These are phyloP conservation scores for Amblyornis subalaris DNA, from an alignment of 2,113 vertebrate species.

Conservation along the genomic window DNA sequence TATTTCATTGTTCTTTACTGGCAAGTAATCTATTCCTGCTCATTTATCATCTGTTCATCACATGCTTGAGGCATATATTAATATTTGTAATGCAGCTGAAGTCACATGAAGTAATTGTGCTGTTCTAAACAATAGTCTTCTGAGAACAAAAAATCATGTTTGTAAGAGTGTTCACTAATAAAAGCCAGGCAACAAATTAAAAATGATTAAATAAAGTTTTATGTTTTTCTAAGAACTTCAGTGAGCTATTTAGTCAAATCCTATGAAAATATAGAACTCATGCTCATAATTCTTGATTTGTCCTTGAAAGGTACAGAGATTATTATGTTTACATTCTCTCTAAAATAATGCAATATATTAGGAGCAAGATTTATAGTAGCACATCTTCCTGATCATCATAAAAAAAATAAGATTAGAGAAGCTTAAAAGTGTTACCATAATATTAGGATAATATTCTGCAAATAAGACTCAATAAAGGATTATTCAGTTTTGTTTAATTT, in stretches of 20 bases:
- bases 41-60: slow-evolving; percentile 4
- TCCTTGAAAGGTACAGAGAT: background rate
- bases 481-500: background rate
- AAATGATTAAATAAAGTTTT: background rate
- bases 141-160: background rate
- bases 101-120: slow-evolving; percentile 8
- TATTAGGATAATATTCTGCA: background rate
- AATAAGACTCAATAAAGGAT: background rate
- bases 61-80: background rate
- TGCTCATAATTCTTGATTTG: background rate
- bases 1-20: slow-evolving; percentile 1
- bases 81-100: background rate
- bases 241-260: background rate
- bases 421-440: background rate
- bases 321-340: background rate
- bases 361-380: background rate
- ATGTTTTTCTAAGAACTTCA: background rate
- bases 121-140: background rate
- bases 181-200: background rate
- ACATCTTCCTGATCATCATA: background rate
- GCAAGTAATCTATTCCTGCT: background rate
- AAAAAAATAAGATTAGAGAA: background rate
- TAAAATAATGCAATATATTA: background rate
- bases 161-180: background rate
- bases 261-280: background rate